Base-by-base conservation (phyloP, 2,113 vertebrate genomes). In the Chroicocephalus ridibundus region DNA sequence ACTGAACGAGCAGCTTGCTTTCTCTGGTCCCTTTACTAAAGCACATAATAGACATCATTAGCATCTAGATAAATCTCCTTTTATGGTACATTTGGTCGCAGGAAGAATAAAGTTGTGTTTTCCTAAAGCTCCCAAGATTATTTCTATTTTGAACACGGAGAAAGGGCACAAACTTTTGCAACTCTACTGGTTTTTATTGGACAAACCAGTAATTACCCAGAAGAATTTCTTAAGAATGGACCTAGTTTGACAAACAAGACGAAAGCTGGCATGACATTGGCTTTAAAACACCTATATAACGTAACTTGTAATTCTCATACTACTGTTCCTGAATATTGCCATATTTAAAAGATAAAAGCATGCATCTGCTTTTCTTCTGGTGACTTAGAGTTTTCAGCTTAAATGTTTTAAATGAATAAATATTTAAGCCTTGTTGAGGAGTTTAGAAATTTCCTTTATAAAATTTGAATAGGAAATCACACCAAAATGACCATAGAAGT, bases 31-130 rank as follows among this genome's bases (percentile, higher is more conserved):
- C 64, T 91, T 89, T 95, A 70, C n/a, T 84, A 79, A 49, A 86
- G 38, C 81, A 90, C 32, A 86, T 97, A 97, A 97, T 95, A 97
- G 86, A 61, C 91, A 89, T 85, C 86, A 46, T 93, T 83, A 94
- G 31, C 69, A 96, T 72, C 88, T 47, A 94, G 80, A 96, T 96
- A 98, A 97, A 97, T 97, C 95, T 97, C 61, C 24, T 58, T 95
- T 96, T 96, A 94, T 88, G 78, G 69, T 96, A 74, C 58, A 25
- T 88, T 96, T 94, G 40, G 34, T 88, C 27, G 42, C 66, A 90
- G 82, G 70, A 92, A 90, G 79, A 90, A 90, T 93, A 95, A 86
- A 85, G 40, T 74, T 93, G 25, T 96, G 72, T 89, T 97, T 93
- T 97, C 93, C 78, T 95, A 94, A 97, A 87, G 40, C 47, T 75